Conservation (phyloP, 2,113 vertebrate genomes). For the Bufo gargarizans region DNA sequence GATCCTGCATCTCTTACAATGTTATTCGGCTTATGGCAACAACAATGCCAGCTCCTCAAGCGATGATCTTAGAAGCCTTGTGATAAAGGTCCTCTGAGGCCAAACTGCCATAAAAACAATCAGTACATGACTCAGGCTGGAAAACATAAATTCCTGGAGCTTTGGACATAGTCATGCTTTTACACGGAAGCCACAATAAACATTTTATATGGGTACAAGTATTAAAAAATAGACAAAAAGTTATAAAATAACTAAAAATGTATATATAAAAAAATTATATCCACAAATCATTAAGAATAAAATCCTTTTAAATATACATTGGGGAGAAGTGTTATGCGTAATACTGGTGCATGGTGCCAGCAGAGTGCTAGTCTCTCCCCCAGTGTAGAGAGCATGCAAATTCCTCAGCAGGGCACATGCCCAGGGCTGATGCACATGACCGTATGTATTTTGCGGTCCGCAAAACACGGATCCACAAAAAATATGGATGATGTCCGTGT, state of each 20-base stretch:
- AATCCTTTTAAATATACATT: no score
- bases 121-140: neutral
- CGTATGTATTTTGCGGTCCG: no score
- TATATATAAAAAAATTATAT: neutral
- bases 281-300: neutral
- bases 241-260: neutral
- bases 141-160: neutral
- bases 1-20: neutral
- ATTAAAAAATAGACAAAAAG: neutral
- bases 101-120: constrained; percentile 19
- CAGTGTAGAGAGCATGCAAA: no score
- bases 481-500: no score
- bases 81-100: neutral
- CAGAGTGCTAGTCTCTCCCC: no score
- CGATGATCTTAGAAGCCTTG: neutral
- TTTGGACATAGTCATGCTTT: neutral
- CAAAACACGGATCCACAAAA: no score
- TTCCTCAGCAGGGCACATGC: no score
- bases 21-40: neutral
- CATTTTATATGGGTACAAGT: neutral
- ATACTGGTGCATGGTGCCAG: no score
- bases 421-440: no score
- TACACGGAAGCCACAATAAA: neutral
- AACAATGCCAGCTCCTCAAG: neutral
- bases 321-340: no score